phyloP scores from a whole-genome alignment of 2,888 invertebrate genomes.

The Galeopsomyia nigrocyanea region DNA sequence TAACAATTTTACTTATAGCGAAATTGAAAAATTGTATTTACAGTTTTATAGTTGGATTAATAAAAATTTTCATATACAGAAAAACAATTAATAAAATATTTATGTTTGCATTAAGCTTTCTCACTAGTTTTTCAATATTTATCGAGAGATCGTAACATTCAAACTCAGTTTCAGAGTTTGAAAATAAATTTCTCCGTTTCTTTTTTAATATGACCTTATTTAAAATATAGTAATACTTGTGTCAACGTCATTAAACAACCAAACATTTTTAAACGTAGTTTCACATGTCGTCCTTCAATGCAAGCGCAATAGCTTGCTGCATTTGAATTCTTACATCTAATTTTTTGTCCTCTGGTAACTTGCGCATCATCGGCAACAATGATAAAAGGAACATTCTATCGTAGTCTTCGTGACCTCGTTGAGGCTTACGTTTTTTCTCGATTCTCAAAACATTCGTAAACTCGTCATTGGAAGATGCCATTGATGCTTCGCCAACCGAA shows the following conservation, averaged over 20 bases:
- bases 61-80: too few species aligned
- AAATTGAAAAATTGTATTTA: neutral
- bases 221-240: neutral
- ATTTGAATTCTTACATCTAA: constrained; percentile 65
- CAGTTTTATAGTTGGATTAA: neutral
- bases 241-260: neutral
- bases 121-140: too few species aligned
- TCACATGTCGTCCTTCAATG: neutral
- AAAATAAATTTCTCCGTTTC: too few species aligned
- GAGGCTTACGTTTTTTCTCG: too few species aligned
- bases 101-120: too few species aligned
- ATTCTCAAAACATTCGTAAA: too few species aligned
- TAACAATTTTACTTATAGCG: neutral
- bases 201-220: neutral
- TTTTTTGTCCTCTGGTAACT: constrained; percentile 63
- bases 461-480: too few species aligned
- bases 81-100: too few species aligned
- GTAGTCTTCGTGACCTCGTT: constrained; percentile 61
- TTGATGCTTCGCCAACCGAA: too few species aligned
- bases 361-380: constrained; percentile 61
- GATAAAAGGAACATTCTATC: constrained; percentile 66
- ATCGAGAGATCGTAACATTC: too few species aligned
- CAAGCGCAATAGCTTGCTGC: constrained; percentile 60
- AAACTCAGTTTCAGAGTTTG: too few species aligned
- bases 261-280: neutral